Conservation (phyloP, 2,113 vertebrate genomes). For the Gallinago paraguaiae region DNA sequence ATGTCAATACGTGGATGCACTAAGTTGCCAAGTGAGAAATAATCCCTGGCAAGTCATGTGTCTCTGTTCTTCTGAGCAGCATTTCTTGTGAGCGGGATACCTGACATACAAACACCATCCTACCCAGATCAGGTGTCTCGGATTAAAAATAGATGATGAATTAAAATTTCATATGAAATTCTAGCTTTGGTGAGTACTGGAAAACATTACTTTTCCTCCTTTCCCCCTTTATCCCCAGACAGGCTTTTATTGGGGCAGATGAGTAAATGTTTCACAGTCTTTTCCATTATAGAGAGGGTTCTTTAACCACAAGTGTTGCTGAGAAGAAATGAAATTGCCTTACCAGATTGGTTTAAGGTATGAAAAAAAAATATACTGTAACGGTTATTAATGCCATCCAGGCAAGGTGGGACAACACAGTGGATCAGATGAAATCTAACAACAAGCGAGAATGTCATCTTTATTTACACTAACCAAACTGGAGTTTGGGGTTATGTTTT, state of each 20-base stretch:
- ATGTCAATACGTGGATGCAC: background rate
- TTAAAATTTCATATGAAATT: slow-evolving; percentile 40
- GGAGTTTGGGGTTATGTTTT: background rate
- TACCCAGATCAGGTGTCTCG: background rate
- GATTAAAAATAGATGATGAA: slow-evolving; percentile 13
- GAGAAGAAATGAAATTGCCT: slow-evolving; percentile 28
- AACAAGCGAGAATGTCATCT: background rate
- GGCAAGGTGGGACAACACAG: background rate
- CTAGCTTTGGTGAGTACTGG: slow-evolving; percentile 12
- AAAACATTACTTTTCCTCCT: slow-evolving; percentile 5
- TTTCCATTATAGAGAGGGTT: slow-evolving; percentile 1
- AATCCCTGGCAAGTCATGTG: background rate
- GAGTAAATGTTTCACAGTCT: slow-evolving; percentile 21
- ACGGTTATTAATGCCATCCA: background rate
- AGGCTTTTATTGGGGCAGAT: slow-evolving; percentile 8
- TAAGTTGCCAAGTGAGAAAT: background rate
- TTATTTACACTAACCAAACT: background rate
- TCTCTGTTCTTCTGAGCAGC: background rate
- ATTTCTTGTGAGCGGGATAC: background rate
- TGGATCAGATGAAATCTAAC: background rate
- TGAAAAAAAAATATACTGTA: background rate
- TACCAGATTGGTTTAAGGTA: slow-evolving; percentile 12
- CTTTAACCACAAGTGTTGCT: background rate
- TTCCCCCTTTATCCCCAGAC: background rate
- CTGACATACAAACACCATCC: background rate